Base-by-base conservation (phyloP, 1,140 invertebrate species). In the Meloidogyne hapla region DNA sequence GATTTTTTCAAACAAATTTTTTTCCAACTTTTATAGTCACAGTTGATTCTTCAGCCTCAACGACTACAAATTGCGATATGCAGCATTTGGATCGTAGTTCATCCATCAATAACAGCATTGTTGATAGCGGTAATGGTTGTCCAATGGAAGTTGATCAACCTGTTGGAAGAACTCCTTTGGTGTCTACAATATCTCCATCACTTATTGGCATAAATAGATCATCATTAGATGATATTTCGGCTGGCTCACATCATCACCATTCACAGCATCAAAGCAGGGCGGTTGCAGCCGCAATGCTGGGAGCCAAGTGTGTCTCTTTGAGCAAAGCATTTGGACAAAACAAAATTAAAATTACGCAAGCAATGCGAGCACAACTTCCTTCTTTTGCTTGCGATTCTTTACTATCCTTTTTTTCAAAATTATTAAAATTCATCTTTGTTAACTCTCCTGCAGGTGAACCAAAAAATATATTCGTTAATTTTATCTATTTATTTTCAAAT, bases 281-380 rank as follows among this genome's bases (percentile, higher is more conserved):
- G 48, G 48, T 56, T 18, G 48, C 48, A 56, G 48, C 48, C 12
- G 18, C 48, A 13, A 56, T 56, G 18, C 18, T 56, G n/a, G 48
- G 48, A 56, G 48, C 18, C 15, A 56, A 56, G 48, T 56, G 48
- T 56, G 48, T 56, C 48, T 56, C 48, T 56, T 56, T 56, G 48
- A 56, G 48, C 48, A 56, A 56, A 56, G 18, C 48, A 56, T n/a
- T n/a, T 56, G 18, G 18, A 56, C 48, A n/a, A 66, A 66, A 42
- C 65, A 66, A n/a, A 42, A 42, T 66, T 33, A 66, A 66, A 66
- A 66, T 66, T 33, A 18, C 15, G 18, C n/a, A 21, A 66, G 38
- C 28, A 66, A 66, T 42, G n/a, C 64, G 18, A 33, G n/a, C 15
- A n/a, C 6, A 66, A n/a, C 10, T 65, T 65, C n/a, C n/a, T 42